Conservation (phyloP, 2,113 vertebrate species). For the Hydrochoerus hydrochaeris region DNA sequence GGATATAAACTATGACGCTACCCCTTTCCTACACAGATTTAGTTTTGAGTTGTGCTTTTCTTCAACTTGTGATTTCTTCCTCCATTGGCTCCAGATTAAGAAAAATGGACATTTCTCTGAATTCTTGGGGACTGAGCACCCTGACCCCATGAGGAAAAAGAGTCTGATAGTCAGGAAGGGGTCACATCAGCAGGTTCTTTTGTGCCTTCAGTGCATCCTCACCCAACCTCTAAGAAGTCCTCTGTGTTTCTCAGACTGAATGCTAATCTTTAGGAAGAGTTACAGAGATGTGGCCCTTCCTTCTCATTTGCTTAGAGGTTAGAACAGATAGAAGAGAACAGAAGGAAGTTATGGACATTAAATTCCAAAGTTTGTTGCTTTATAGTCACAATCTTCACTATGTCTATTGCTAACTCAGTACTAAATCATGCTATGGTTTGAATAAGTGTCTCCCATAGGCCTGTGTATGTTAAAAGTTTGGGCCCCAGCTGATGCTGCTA, state of each 20-base stretch:
- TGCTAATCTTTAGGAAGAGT: not conserved
- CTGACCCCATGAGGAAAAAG: not conserved
- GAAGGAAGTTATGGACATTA: not conserved
- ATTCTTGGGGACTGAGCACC: not conserved
- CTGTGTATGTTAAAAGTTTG: not conserved
- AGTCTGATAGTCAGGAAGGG: not conserved
- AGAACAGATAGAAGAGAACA: not conserved
- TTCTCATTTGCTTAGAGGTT: not conserved
- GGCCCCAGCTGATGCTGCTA: not conserved
- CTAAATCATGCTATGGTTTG: not conserved
- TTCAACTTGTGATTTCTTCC: constrained; percentile 27
- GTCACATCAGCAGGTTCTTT: not conserved
- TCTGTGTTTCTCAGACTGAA: constrained; percentile 21
- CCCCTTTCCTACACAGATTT: not conserved
- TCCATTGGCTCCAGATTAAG: not conserved
- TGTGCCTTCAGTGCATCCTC: not conserved
- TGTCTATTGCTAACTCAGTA: not conserved
- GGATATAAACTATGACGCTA: not conserved
- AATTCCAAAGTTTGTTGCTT: not conserved
- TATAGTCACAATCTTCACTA: not conserved
- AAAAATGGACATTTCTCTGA: not conserved
- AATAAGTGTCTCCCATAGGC: not conserved
- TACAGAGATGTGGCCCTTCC: not conserved
- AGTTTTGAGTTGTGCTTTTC: constrained; percentile 20
- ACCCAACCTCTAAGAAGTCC: not conserved